Evolutionary conservation across 2,888 invertebrate species (phyloP).

Genomic region (Drosophila kanekoi): DNA sequence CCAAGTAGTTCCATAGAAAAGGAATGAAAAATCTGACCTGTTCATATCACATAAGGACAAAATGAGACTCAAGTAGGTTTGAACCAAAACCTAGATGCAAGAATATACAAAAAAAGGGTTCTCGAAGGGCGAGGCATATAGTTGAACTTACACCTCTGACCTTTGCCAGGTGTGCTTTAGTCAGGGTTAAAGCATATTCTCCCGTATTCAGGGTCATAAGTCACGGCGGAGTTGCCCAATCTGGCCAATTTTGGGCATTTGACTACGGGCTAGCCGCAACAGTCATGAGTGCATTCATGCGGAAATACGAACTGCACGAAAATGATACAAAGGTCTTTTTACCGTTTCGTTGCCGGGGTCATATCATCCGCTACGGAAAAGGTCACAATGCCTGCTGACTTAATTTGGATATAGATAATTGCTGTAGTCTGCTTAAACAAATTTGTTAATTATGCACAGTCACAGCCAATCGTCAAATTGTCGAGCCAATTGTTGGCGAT

Average conservation of each 20-base stretch:
- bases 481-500: conserved; percentile 58
- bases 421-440: conserved; percentile 51
- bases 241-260: conserved; percentile 34
- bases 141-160: background rate
- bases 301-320: conserved; percentile 67
- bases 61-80: no score
- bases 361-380: conserved; percentile 30
- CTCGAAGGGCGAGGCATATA: no score
- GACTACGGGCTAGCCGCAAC: conserved; percentile 51
- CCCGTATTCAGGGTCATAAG: conserved; percentile 4
- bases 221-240: conserved; percentile 37
- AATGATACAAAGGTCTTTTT: conserved; percentile 60
- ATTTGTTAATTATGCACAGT: conserved; percentile 72
- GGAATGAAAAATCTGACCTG: no score
- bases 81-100: no score
- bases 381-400: conserved; percentile 51
- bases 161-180: background rate
- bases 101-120: no score
- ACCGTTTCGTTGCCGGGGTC: conserved; percentile 61
- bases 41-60: no score
- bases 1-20: background rate
- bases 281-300: conserved; percentile 75
- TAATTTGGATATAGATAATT: conserved; percentile 69
- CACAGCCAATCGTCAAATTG: conserved; percentile 52
- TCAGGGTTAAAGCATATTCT: background rate